Evolutionary conservation across 1,140 invertebrate genomes (phyloP), one percentile per base, ranked within the genome.

Genomic region (Pseudomyrmex pallidus): DNA sequence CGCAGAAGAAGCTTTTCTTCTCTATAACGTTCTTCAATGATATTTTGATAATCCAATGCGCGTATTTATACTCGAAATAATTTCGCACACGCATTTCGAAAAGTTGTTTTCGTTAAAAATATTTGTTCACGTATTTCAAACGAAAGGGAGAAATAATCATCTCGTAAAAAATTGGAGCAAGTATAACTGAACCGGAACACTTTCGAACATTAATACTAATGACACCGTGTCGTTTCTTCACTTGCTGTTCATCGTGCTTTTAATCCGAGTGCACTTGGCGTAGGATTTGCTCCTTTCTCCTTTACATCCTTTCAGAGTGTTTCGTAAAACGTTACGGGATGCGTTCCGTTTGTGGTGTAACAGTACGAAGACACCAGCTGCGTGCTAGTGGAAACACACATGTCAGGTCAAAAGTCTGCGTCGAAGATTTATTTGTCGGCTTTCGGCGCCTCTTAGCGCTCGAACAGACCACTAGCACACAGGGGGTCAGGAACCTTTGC

Each of bases 131-230:
- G 4, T 15, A 22, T 56, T n/a, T 2, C 3, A 50, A 52, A 1
- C 13, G 46, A 76, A 76, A 13, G 48, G 0, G 5, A 35, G 4
- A 35, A 35, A 35, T 35, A 35, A 5, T 35, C 35, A 46, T 9
- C 17, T 20, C 17, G 17, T 0, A 5, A 64, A 52, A 76, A 64
- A 63, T 9, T 13, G 22, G 22, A 52, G 12, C 44, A 22, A 44
- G 12, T 0, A 9, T 20, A 15, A 35, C 35, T 35, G 35, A 35
- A 35, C 15, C 10, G 15, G 10, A 44, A 13, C 50, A 74, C 46
- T 72, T 70, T 72, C 52, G 22, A 64, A 62, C 61, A 13, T 54
- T 54, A 61, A 46, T 35, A 48, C 46, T 46, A 66, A 70, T 57
- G 57, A 78, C 20, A 66, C 44, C 0, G 0, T 8, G 15, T 20